These are phyloP conservation scores for Progne subis DNA, from an alignment of 2,113 vertebrate species.

Conservation along the genomic window DNA sequence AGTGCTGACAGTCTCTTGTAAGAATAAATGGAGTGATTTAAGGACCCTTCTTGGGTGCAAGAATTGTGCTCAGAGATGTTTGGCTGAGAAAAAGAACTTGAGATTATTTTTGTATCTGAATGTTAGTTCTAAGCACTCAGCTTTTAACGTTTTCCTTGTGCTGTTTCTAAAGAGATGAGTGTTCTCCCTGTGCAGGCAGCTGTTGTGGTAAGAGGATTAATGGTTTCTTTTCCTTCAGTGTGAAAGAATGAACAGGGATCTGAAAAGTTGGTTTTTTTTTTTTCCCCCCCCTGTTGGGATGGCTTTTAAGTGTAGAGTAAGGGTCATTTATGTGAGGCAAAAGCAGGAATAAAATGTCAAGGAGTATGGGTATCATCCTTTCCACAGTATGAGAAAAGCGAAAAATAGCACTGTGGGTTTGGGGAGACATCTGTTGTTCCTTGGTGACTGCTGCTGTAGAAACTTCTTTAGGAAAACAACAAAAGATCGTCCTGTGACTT, in stretches of 20 bases:
- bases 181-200: neutral
- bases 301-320: neutral
- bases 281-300: fast-evolving
- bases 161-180: neutral
- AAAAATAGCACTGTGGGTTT: neutral
- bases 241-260: neutral
- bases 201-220: neutral
- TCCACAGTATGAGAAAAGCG: neutral
- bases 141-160: neutral
- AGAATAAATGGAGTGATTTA: neutral
- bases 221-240: neutral
- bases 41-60: neutral
- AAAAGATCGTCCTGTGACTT: neutral
- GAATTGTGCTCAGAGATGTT: neutral
- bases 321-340: neutral
- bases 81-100: neutral
- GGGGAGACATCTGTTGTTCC: neutral
- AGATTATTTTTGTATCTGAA: neutral
- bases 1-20: neutral
- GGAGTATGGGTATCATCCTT: neutral
- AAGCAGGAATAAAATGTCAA: neutral
- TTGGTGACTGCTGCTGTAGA: neutral
- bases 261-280: neutral
- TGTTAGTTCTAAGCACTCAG: neutral
- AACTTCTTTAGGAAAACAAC: neutral